Evolutionary conservation across 2,113 vertebrate genomes (phyloP).

Genomic region (Lynx canadensis): DNA sequence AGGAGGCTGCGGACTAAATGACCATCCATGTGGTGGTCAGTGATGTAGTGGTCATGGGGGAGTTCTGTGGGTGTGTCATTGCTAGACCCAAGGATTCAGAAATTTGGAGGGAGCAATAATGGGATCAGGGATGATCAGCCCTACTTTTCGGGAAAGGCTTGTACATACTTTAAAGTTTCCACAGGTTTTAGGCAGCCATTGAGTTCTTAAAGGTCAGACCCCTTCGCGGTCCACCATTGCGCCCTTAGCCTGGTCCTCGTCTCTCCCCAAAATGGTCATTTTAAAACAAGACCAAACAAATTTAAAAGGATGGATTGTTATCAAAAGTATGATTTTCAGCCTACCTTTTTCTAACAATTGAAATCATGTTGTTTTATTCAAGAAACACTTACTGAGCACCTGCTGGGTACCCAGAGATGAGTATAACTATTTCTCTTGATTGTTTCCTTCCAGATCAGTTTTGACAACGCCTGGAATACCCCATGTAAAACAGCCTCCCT

Average conservation of each 20-base stretch:
- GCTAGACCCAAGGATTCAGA: background rate
- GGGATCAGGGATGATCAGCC: background rate
- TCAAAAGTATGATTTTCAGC: constrained; percentile 4
- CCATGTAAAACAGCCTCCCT: background rate
- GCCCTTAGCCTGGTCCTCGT: background rate
- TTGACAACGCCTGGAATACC: background rate
- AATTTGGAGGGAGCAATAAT: background rate
- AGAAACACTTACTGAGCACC: constrained; percentile 19
- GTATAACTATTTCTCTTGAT: background rate
- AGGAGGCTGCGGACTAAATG: background rate
- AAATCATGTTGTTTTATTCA: constrained; percentile 41
- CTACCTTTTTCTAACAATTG: background rate
- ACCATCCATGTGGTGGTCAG: background rate
- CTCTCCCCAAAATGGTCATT: background rate
- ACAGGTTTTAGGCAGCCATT: background rate
- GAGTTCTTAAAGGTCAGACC: background rate
- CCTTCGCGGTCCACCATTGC: background rate
- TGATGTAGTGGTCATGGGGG: background rate
- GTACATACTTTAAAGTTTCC: background rate
- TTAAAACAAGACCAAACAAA: constrained; percentile 15
- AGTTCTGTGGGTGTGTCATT: background rate
- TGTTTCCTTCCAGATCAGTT: constrained; percentile 25
- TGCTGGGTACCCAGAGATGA: background rate
- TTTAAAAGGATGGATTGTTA: background rate
- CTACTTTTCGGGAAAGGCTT: background rate